phyloP scores from a whole-genome alignment of 2,888 invertebrate species.

The Ophonus ardosiacus region DNA sequence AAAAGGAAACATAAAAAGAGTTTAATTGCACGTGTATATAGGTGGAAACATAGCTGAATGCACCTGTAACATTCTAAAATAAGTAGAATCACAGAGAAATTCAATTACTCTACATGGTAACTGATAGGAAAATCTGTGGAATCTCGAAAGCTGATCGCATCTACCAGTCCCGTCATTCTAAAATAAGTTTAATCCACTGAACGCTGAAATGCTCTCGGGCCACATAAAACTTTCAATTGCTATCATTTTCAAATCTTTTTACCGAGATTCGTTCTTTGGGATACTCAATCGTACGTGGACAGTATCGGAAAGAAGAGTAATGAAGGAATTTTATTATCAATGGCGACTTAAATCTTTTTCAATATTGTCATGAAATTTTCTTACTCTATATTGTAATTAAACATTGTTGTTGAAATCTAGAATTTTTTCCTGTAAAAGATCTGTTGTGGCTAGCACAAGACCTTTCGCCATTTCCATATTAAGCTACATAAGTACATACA shows the following conservation, averaged over 20 bases:
- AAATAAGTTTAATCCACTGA: slow-evolving; percentile 35
- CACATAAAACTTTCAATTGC: slow-evolving; percentile 33
- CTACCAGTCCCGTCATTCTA: slow-evolving; percentile 31
- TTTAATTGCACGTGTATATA: slow-evolving; percentile 1
- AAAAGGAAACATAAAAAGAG: neutral
- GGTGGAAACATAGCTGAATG: neutral
- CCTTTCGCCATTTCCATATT: too few relatives aligned
- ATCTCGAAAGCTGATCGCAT: slow-evolving; percentile 35
- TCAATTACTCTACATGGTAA: slow-evolving; percentile 43
- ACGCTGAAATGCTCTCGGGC: slow-evolving; percentile 31
- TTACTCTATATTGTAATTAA: too few relatives aligned
- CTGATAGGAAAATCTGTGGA: slow-evolving; percentile 41
- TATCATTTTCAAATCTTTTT: slow-evolving; percentile 25
- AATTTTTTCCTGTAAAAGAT: too few relatives aligned
- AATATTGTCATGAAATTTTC: too few relatives aligned
- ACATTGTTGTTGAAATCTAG: too few relatives aligned
- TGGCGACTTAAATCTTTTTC: too few relatives aligned
- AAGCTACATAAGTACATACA: too few relatives aligned
- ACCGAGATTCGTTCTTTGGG: neutral
- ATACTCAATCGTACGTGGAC: neutral
- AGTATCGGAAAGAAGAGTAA: neutral
- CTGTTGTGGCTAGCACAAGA: too few relatives aligned
- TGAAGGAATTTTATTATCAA: too few relatives aligned
- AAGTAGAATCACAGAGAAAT: slow-evolving; percentile 36
- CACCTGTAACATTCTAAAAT: slow-evolving; percentile 32